phyloP scores from a whole-genome alignment of 2,797 vertebrate species.

The Lagocephalus sceleratus region DNA sequence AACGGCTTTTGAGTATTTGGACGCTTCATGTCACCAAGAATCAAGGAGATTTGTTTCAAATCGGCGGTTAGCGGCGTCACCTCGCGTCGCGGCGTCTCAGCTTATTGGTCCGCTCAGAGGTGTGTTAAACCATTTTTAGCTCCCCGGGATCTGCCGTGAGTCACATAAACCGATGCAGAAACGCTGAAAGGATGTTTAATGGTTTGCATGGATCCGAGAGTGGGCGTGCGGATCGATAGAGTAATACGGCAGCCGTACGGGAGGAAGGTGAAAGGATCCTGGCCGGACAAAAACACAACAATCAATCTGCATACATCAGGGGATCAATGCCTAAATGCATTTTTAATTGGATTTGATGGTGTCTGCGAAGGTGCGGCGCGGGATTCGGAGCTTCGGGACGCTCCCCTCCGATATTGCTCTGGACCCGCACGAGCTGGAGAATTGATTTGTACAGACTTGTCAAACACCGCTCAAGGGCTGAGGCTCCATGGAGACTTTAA shows the following conservation, averaged over 20 bases:
- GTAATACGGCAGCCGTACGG: conserved; percentile 44
- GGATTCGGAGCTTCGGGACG: conserved; percentile 45
- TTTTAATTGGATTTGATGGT: conserved; percentile 72
- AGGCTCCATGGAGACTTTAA: conserved; percentile 32
- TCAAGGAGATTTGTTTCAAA: conserved; percentile 24
- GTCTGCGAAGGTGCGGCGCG: conserved; percentile 62
- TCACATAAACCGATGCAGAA: conserved; percentile 56
- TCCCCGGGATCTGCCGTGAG: conserved; percentile 36
- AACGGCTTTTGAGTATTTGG: conserved; percentile 24
- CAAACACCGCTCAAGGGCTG: conserved; percentile 48
- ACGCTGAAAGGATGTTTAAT: conserved; percentile 64
- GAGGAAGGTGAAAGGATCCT: conserved; percentile 52
- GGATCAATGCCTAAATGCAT: conserved; percentile 76
- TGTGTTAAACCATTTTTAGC: conserved; percentile 37
- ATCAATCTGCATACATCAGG: conserved; percentile 49
- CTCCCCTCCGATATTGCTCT: conserved; percentile 47
- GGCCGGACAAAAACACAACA: conserved; percentile 54
- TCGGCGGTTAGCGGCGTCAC: conserved; percentile 26
- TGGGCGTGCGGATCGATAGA: conserved; percentile 60
- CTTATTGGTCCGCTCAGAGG: conserved; percentile 16
- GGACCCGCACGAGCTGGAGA: conserved; percentile 49
- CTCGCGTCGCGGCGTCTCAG: conserved; percentile 25
- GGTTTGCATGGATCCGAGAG: conserved; percentile 53
- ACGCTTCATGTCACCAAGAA: not conserved
- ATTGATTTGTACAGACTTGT: conserved; percentile 61